phyloP scores from a whole-genome alignment of 2,888 invertebrate genomes.

The Volucella zonaria region DNA sequence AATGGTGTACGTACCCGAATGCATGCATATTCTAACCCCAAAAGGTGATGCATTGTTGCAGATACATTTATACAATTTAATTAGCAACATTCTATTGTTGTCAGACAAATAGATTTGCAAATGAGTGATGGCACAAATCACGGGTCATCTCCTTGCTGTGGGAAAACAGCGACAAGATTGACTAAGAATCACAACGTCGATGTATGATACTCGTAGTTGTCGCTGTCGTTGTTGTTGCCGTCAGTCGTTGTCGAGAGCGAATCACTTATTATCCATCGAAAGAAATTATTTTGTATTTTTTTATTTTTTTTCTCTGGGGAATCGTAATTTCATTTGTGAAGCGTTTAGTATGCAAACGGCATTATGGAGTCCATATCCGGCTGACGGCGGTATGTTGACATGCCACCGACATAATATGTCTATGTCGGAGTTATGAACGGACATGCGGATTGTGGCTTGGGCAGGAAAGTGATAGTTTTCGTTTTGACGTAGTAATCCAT shows the following conservation, averaged over 20 bases:
- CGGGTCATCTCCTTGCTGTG: no score
- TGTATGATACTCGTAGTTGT: no score
- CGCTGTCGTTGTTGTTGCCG: no score
- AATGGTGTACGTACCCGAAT: background rate
- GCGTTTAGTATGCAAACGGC: conserved; percentile 61
- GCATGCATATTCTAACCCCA: no score
- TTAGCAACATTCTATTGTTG: conserved; percentile 53
- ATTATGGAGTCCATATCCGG: conserved; percentile 67
- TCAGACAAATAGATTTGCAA: no score
- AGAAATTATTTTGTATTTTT: background rate
- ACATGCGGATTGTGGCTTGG: conserved; percentile 44
- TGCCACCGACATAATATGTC: conserved; percentile 62
- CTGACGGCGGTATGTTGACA: conserved; percentile 66
- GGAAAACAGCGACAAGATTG: no score
- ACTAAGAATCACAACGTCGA: no score
- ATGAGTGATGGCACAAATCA: no score
- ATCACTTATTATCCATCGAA: no score
- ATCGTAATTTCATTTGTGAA: background rate
- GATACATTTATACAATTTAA: conserved; percentile 30
- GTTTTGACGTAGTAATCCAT: conserved; percentile 30
- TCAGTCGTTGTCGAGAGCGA: no score
- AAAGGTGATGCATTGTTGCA: conserved; percentile 25
- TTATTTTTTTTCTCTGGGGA: conserved; percentile 27
- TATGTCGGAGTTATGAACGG: conserved; percentile 23
- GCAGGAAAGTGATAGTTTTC: conserved; percentile 60